Evolutionary conservation across 2,113 vertebrate species (phyloP), one percentile per base, ranked within the genome.

Genomic region (Mesoclemmys tuberculata): DNA sequence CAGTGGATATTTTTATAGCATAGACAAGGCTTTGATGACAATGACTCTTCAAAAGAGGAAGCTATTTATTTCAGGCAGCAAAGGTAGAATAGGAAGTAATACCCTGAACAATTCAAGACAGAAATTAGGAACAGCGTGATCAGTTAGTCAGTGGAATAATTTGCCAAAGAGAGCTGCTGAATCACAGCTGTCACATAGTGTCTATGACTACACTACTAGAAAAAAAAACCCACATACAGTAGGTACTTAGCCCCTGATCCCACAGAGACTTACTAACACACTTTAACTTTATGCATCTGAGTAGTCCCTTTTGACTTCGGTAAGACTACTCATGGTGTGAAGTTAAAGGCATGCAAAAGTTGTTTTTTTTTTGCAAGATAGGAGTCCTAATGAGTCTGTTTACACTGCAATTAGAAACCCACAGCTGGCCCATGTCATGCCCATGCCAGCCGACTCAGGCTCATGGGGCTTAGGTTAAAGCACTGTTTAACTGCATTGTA

Each of bases 261-360:
- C 51, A 54, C 41, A 84, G 41, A 46, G 2, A 2, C 5, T 55
- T 61, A 21, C 3, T 1, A 8, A 10, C 18, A 1, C 10, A 8
- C 18, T 35, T 92, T 81, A 35, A n/a, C 51, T 74, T 55, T 5
- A 26, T 0, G 82, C 35, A 55, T 19, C 35, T 2, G 46, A 52
- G 9, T 80, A 71, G 14, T 18, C 35, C 29, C 6, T 1, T 3
- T 52, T 35, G 46, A 55, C 82, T 75, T 41, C 86, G 35, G 5
- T 58, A 80, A 82, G 38, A 94, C 4, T 16, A 26, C 4, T 41
- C n/a, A 41, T 10, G 24, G 21, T 2, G 2, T 35, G 18, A 38
- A 79, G 27, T 8, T 58, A 35, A 0, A 0, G 10, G 68, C 49
- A 93, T 18, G 31, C 58, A 31, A 4, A 64, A 4, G 31, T 35